These are phyloP conservation scores for Mantis religiosa DNA, from an alignment of 2,888 invertebrate species.

Conservation along the genomic window DNA sequence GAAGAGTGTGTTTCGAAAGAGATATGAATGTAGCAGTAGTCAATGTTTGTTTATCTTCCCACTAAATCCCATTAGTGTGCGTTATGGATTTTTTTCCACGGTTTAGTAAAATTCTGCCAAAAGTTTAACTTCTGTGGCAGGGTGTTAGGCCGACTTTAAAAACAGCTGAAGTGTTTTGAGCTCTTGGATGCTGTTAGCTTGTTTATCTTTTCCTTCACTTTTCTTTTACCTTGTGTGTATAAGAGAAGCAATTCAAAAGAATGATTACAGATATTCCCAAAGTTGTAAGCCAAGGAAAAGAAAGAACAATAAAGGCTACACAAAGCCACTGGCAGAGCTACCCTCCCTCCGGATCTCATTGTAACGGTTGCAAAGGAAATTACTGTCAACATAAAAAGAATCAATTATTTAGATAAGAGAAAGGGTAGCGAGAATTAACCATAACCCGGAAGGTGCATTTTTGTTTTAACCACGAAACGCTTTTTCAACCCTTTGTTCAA, in stretches of 20 bases:
- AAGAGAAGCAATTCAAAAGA: background rate
- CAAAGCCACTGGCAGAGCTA: background rate
- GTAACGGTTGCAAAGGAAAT: background rate
- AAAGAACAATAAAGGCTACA: background rate
- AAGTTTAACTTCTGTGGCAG: background rate
- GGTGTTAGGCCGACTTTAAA: no score
- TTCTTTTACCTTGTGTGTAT: background rate
- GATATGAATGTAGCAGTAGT: no score
- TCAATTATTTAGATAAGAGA: background rate
- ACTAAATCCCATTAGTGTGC: no score
- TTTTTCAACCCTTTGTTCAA: background rate
- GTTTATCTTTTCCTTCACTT: background rate
- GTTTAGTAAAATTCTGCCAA: background rate
- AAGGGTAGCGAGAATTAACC: background rate
- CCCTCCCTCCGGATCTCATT: background rate
- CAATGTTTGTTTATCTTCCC: no score
- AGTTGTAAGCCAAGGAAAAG: background rate
- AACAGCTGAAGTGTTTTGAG: background rate
- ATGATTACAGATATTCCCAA: background rate
- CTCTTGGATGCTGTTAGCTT: background rate
- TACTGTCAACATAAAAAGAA: background rate
- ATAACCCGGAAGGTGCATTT: background rate
- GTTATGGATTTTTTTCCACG: no score
- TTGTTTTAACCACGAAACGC: background rate
- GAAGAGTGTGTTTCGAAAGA: no score